A percentile compares a stretch with the other conserved stretches of the same genome.
These are phyloP conservation scores for Cynodonichthys magdalenae DNA, from an alignment of 2,797 vertebrate genomes.

Conservation along the genomic window DNA sequence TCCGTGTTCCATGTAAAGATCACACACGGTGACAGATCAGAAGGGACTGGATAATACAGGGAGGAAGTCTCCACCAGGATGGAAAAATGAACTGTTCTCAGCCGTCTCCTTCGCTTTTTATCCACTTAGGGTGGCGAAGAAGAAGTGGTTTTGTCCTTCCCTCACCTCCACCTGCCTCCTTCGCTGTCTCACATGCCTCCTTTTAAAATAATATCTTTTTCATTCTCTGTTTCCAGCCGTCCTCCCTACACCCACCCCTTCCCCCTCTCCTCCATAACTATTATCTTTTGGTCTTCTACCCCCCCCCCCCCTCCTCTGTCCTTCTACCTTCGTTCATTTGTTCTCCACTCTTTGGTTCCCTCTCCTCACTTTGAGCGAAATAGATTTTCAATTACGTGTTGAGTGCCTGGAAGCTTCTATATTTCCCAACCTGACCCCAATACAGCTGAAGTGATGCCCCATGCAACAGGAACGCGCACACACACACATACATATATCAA, in stretches of 20 bases:
- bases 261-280: slow-evolving; percentile 32
- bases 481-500: slow-evolving; percentile 18
- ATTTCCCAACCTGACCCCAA: slow-evolving; percentile 84
- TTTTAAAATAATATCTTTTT: slow-evolving; percentile 65
- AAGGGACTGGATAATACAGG: slow-evolving; percentile 38
- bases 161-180: slow-evolving; percentile 53
- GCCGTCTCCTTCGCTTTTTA: slow-evolving; percentile 65
- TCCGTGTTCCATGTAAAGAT: slow-evolving; percentile 11
- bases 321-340: slow-evolving; percentile 73
- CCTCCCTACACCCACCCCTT: slow-evolving; percentile 21
- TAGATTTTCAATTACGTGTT: slow-evolving; percentile 86
- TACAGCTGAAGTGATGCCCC: slow-evolving; percentile 73
- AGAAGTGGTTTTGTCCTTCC: slow-evolving; percentile 49
- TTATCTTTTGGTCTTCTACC: slow-evolving; percentile 59
- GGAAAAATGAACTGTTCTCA: slow-evolving; percentile 63
- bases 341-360: slow-evolving; percentile 69
- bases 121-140: slow-evolving; percentile 62
- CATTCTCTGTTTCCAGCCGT: slow-evolving; percentile 38
- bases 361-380: slow-evolving; percentile 83
- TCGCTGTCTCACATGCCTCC: slow-evolving; percentile 44
- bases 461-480: slow-evolving; percentile 54
- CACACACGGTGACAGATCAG: slow-evolving; percentile 54
- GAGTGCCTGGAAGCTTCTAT: slow-evolving; percentile 85
- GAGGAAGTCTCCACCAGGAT: slow-evolving; percentile 49
- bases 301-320: slow-evolving; percentile 38